Conservation (phyloP, 2,888 invertebrate species). For the Drosophila sordidula region DNA sequence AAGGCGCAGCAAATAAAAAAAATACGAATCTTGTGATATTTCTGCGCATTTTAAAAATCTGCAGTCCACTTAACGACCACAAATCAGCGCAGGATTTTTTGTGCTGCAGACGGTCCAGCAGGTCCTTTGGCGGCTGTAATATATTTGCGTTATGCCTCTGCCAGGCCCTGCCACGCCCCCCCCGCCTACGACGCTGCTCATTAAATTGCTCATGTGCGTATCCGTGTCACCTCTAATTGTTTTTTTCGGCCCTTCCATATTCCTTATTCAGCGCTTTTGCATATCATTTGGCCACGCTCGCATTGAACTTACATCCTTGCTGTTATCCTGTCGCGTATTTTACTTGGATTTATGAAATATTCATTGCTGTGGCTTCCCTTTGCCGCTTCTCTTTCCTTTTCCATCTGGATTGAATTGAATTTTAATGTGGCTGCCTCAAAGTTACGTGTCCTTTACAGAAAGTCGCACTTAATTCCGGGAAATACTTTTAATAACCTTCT, state of each 20-base stretch:
- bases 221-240: conserved; percentile 9
- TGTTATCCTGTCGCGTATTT: conserved; percentile 40
- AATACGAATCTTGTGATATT: not conserved
- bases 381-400: not conserved
- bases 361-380: conserved; percentile 29
- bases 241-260: conserved; percentile 4
- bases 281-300: conserved; percentile 30
- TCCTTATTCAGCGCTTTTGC: conserved; percentile 19
- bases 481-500: conserved; percentile 31
- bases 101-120: not conserved
- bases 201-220: conserved; percentile 19
- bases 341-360: conserved; percentile 62
- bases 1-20: not conserved
- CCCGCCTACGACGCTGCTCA: not conserved
- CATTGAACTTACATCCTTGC: conserved; percentile 33
- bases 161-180: not conserved
- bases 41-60: conserved; percentile 31
- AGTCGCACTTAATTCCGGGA: conserved; percentile 21
- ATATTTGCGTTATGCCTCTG: not conserved
- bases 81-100: conserved; percentile 13
- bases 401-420: conserved; percentile 4
- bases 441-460: not conserved
- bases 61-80: conserved; percentile 44
- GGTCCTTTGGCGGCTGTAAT: not conserved
- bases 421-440: conserved; percentile 7